Conservation (phyloP, 2,888 invertebrate species). For the Trachelus troglodyta region DNA sequence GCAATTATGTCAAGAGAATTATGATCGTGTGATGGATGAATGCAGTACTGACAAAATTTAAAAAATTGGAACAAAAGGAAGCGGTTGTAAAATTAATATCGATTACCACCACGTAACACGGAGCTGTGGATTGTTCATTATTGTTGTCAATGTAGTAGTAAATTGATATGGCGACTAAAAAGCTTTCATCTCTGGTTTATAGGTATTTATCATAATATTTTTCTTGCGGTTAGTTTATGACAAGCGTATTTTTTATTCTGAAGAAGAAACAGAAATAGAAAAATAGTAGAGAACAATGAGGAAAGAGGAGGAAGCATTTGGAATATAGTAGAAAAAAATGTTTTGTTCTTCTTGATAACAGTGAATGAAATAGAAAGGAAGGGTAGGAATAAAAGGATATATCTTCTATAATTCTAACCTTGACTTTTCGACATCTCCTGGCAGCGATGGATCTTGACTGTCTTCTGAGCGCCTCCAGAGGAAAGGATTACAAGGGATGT, state of each 20-base stretch:
- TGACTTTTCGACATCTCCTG: slow-evolving; percentile 82
- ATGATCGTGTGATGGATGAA: not conserved
- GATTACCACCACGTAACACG: not conserved
- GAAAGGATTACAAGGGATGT: slow-evolving; percentile 56
- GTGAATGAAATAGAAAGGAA: not conserved
- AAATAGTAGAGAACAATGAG: not conserved
- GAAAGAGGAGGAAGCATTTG: not conserved
- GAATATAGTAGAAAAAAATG: not conserved
- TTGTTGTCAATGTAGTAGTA: not conserved
- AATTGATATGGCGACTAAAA: not conserved
- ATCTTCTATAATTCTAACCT: slow-evolving; percentile 70
- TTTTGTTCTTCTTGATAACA: not conserved
- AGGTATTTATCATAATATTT: not conserved
- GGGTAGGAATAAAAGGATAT: not conserved
- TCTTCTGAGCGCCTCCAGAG: slow-evolving; percentile 85
- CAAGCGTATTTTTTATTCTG: not conserved
- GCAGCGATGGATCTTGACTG: slow-evolving; percentile 89
- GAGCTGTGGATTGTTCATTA: not conserved
- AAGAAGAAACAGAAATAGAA: not conserved
- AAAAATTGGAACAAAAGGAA: not conserved
- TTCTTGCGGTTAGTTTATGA: not conserved
- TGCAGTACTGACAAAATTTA: not conserved
- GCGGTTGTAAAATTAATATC: not conserved
- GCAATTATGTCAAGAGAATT: not conserved
- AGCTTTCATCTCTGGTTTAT: not conserved